Conservation (phyloP, 2,113 vertebrate genomes). For the Isurus oxyrinchus region DNA sequence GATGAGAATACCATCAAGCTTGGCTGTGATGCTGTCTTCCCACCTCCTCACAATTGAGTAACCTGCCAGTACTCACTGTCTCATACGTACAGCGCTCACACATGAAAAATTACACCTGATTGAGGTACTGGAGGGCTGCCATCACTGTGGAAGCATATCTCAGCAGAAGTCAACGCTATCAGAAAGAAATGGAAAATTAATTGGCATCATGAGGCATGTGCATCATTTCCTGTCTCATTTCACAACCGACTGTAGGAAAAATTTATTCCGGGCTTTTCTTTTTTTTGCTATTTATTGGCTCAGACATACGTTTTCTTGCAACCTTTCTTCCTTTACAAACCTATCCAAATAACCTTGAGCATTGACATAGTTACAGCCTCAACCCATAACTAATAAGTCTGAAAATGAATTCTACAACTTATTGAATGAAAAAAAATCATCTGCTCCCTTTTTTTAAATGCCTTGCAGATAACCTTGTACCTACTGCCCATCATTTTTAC, state of each 20-base stretch:
- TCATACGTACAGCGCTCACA: neutral
- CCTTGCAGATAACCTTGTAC: neutral
- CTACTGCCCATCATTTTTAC: neutral
- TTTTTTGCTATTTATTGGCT: neutral
- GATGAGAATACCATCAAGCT: neutral
- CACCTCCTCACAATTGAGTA: neutral
- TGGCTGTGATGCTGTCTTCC: neutral
- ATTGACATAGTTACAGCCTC: neutral
- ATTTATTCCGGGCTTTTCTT: neutral
- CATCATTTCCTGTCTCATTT: constrained; percentile 29
- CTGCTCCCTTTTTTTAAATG: neutral
- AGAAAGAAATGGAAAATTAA: constrained; percentile 8
- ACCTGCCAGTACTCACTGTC: neutral
- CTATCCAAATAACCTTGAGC: neutral
- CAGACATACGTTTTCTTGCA: neutral
- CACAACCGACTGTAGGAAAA: neutral
- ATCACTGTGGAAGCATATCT: neutral
- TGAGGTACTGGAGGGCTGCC: constrained; percentile 11
- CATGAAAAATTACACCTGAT: constrained; percentile 14
- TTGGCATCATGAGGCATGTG: neutral
- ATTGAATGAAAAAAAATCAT: neutral
- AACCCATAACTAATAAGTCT: neutral
- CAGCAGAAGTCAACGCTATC: neutral
- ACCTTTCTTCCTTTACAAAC: neutral
- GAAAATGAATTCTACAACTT: neutral